Percentiles rank a stretch among this genome's conserved stretches.
Evolutionary conservation across 1,140 invertebrate species (phyloP).

Genomic region (Dinoponera quadriceps): DNA sequence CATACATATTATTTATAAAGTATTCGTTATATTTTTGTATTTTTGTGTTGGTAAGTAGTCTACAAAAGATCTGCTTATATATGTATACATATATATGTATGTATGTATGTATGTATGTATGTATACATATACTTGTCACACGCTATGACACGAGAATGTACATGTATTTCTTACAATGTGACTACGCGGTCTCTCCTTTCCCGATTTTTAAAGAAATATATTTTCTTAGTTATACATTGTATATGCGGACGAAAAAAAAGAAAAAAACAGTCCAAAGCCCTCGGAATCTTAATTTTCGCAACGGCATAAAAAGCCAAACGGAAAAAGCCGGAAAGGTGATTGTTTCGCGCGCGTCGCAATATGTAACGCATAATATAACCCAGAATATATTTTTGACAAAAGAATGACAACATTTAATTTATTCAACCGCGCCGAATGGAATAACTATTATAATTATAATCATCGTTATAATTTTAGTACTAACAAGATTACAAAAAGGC

Average conservation of each 20-base stretch:
- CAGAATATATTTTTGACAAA: constrained; percentile 49
- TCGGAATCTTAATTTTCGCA: not conserved
- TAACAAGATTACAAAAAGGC: no score
- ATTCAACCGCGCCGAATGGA: no score
- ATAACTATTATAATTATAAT: no score
- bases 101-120: no score
- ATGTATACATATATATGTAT: no score
- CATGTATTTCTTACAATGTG: not conserved
- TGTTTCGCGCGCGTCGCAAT: not conserved
- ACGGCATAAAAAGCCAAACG: not conserved
- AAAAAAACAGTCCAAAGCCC: not conserved
- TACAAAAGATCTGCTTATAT: constrained; percentile 35
- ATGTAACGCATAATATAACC: not conserved
- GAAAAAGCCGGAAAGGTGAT: not conserved
- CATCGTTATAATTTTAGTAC: no score
- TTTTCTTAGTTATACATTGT: constrained; percentile 44
- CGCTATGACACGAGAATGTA: not conserved
- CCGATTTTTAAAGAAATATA: constrained; percentile 38
- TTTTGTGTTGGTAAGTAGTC: constrained; percentile 42
- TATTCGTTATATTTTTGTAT: constrained; percentile 73
- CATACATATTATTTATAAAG: constrained; percentile 67
- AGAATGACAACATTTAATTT: no score
- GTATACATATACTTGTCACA: no score
- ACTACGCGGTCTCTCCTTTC: not conserved
- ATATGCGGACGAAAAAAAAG: not conserved